Percentiles rank a stretch among this genome's conserved stretches.
Conservation (phyloP, 1,140 invertebrate species). For the Pemphigus obesinymphae region DNA sequence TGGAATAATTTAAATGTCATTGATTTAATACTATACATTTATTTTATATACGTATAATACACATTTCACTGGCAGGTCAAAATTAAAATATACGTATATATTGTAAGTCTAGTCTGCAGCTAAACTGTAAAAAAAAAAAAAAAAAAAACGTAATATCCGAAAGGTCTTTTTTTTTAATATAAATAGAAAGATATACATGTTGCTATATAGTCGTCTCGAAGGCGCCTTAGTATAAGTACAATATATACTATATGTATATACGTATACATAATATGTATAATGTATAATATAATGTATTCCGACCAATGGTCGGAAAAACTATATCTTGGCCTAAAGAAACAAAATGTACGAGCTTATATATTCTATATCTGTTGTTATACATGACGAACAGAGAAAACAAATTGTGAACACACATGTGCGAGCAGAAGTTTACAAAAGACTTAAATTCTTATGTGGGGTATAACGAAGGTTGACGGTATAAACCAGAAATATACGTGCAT, state of each 20-base stretch:
- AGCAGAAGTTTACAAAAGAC: not conserved
- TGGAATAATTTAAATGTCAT: too few relatives aligned
- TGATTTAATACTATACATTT: not conserved
- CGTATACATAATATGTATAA: not conserved
- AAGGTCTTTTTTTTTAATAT: not conserved
- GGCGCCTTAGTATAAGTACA: not conserved
- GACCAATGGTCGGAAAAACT: too few relatives aligned
- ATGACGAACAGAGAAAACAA: not conserved
- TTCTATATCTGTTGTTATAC: not conserved
- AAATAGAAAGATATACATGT: not conserved
- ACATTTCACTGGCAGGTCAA: not conserved
- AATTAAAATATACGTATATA: not conserved
- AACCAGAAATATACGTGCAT: not conserved
- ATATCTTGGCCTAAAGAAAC: not conserved
- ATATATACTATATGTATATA: not conserved
- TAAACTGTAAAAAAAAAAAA: not conserved
- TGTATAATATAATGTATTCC: too few relatives aligned
- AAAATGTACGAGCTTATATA: not conserved
- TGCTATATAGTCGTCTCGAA: not conserved
- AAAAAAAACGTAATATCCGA: not conserved
- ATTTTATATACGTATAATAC: not conserved
- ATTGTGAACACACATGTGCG: not conserved
- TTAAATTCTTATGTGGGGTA: not conserved
- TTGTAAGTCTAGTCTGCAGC: not conserved
- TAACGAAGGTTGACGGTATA: not conserved